Percentiles rank a stretch among this genome's conserved stretches.
Conservation (phyloP, 2,797 vertebrate species). For the Gambelia wislizenii region DNA sequence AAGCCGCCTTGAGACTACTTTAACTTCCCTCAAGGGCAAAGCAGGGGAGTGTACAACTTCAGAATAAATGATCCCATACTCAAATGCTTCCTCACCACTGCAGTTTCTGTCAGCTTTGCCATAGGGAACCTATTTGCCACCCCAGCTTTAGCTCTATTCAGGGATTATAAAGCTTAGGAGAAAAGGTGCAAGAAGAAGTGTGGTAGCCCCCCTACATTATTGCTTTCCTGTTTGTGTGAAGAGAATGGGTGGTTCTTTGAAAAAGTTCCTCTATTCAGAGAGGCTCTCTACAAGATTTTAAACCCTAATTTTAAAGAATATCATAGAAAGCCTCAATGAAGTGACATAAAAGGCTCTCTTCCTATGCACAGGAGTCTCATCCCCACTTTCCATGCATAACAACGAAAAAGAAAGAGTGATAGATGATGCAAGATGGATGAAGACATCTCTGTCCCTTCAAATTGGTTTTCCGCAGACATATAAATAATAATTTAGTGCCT, state of each 20-base stretch:
- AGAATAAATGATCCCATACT: constrained; percentile 1
- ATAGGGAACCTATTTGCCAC: background rate
- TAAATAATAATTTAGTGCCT: no score
- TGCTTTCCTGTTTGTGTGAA: background rate
- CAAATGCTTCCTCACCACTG: background rate
- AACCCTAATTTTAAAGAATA: no score
- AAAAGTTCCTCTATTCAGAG: background rate
- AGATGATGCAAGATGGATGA: no score
- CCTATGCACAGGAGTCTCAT: no score
- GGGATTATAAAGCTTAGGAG: background rate
- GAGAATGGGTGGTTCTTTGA: background rate
- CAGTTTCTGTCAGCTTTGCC: background rate
- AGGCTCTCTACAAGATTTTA: background rate
- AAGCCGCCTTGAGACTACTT: background rate
- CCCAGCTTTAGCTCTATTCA: background rate
- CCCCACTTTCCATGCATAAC: no score
- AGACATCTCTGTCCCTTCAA: no score
- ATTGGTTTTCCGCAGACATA: no score
- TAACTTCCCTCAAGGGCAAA: constrained; percentile 2
- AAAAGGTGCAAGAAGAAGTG: background rate
- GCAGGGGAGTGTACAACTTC: background rate
- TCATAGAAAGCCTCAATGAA: no score
- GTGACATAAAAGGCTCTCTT: no score
- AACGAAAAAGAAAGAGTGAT: no score
- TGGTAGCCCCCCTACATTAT: background rate